These are phyloP conservation scores for Tineola bisselliella DNA, from an alignment of 2,888 invertebrate genomes.

Conservation along the genomic window DNA sequence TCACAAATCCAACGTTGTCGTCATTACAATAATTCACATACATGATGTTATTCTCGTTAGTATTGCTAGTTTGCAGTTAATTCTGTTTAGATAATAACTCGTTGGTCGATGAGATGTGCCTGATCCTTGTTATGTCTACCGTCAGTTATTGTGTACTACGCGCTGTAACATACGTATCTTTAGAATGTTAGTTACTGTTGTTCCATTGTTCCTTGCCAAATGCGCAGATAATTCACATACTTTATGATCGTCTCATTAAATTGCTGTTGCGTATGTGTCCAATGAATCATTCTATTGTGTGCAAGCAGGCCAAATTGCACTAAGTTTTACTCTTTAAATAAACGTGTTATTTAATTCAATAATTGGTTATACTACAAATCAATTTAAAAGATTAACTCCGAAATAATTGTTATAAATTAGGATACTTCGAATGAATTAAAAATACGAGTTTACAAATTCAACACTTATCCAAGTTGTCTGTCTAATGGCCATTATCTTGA, in stretches of 20 bases:
- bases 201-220: slow-evolving; percentile 13
- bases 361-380: not conserved
- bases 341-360: not conserved
- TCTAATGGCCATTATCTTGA: slow-evolving; percentile 44
- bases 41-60: slow-evolving; percentile 13
- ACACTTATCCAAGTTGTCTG: slow-evolving; percentile 31
- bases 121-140: slow-evolving; percentile 15
- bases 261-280: not conserved
- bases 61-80: slow-evolving; percentile 14
- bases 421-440: not conserved
- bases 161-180: not conserved
- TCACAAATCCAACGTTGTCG: not conserved
- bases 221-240: slow-evolving; percentile 32
- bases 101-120: slow-evolving; percentile 9
- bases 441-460: slow-evolving; percentile 24
- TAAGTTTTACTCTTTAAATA: not conserved
- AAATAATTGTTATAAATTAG: not conserved
- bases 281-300: slow-evolving; percentile 15
- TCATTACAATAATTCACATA: not conserved
- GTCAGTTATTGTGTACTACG: not conserved
- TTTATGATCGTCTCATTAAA: slow-evolving; percentile 37
- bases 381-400: not conserved
- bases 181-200: not conserved
- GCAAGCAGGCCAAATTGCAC: not conserved
- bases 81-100: slow-evolving; percentile 16